Evolutionary conservation across 2,888 invertebrate genomes (phyloP).

Genomic region (Ommatoiulus sabulosus): DNA sequence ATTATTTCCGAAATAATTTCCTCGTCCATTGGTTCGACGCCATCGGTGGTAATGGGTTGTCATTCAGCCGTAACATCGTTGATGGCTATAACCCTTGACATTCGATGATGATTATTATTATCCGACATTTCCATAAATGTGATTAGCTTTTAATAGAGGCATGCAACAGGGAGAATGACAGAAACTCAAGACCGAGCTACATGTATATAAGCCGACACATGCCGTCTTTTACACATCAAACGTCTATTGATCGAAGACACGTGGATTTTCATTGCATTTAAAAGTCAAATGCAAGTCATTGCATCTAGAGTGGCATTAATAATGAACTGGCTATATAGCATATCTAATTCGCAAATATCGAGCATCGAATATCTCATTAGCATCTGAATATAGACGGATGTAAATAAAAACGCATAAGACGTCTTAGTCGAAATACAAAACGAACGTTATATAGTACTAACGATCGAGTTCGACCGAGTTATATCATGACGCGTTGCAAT

Average conservation of each 20-base stretch:
- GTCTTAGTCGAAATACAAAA: background rate
- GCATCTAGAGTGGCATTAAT: constrained; percentile 3
- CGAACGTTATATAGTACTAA: background rate
- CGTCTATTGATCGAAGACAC: background rate
- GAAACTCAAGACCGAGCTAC: background rate
- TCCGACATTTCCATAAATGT: constrained; percentile 13
- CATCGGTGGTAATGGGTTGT: too few species aligned
- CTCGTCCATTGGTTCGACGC: too few species aligned
- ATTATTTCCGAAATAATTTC: too few species aligned
- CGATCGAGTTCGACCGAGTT: background rate
- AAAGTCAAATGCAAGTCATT: constrained; percentile 14
- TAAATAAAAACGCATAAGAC: background rate
- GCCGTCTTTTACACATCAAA: background rate
- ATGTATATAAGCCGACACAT: too few species aligned
- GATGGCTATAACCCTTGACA: background rate
- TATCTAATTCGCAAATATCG: background rate
- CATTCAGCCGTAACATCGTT: background rate
- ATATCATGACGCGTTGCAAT: background rate
- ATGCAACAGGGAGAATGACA: background rate
- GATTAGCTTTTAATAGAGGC: background rate
- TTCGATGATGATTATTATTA: background rate
- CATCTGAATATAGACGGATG: background rate
- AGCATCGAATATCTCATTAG: constrained; percentile 11
- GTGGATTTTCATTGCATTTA: background rate
- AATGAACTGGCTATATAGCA: background rate